Evolutionary conservation across 2,888 invertebrate species (phyloP).

Genomic region (Netelia melanura): DNA sequence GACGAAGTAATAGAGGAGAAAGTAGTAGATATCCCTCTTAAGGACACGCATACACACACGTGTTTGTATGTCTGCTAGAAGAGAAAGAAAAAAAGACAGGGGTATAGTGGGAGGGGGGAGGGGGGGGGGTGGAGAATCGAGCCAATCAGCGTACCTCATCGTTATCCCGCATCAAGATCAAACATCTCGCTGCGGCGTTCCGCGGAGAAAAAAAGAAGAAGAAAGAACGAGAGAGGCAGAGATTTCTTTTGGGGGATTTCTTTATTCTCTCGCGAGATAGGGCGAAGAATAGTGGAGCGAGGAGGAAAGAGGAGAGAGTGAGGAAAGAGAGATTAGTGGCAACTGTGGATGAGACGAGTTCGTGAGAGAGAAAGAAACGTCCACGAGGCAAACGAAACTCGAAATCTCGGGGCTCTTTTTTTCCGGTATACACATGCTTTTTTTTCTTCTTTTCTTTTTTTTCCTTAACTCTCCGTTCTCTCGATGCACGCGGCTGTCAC

Average conservation of each 20-base stretch:
- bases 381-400: constrained; percentile 29
- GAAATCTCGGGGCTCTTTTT: constrained; percentile 49
- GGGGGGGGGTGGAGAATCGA: constrained; percentile 59
- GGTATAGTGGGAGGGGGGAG: constrained; percentile 6
- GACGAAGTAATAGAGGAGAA: too few species aligned
- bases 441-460: constrained; percentile 1
- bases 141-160: constrained; percentile 72
- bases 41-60: neutral
- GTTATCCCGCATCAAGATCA: constrained; percentile 66
- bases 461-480: neutral
- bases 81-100: constrained; percentile 18
- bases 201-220: constrained; percentile 11
- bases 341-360: constrained; percentile 9
- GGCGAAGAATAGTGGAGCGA: neutral
- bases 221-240: constrained; percentile 17
- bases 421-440: constrained; percentile 5
- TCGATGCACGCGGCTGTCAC: constrained; percentile 47
- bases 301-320: neutral
- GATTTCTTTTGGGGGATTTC: constrained; percentile 44
- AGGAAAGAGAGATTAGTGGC: constrained; percentile 52
- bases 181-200: constrained; percentile 49
- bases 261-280: constrained; percentile 1
- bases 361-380: constrained; percentile 26
- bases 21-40: neutral
- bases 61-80: constrained; percentile 8